Conservation (phyloP, 2,113 vertebrate genomes). For the Rhodinocichla rosea region DNA sequence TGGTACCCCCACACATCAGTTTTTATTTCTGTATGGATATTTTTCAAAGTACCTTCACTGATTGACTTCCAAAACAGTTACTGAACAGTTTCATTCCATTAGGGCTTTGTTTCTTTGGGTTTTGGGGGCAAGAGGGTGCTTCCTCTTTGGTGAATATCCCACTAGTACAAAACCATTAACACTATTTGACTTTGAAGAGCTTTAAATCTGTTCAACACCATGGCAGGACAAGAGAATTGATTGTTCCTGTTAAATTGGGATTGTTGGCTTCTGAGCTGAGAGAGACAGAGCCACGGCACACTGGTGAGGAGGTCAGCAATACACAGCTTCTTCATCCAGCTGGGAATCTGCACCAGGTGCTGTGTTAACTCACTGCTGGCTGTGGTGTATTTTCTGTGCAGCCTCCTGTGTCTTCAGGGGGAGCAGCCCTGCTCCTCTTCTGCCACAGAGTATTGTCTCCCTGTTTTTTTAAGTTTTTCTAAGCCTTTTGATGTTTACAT, state of each 20-base stretch:
- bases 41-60: not conserved
- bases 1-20: too few relatives aligned
- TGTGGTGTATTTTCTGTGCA: not conserved
- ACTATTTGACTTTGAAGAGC: not conserved
- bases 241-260: fast-evolving
- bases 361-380: not conserved
- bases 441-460: fast-evolving
- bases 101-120: not conserved
- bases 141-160: not conserved
- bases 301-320: not conserved
- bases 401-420: not conserved
- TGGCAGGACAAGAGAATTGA: not conserved
- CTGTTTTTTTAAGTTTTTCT: too few relatives aligned
- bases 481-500: too few relatives aligned
- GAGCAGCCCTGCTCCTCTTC: not conserved
- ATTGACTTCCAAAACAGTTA: not conserved
- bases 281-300: fast-evolving
- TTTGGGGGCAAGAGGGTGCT: not conserved
- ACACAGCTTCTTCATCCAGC: not conserved
- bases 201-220: not conserved
- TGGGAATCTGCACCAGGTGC: not conserved
- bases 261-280: not conserved
- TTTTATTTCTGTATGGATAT: not conserved
- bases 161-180: not conserved
- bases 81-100: not conserved